Evolutionary conservation across 2,113 vertebrate genomes (phyloP).

Genomic region (Calyptommatus sinebrachiatus): DNA sequence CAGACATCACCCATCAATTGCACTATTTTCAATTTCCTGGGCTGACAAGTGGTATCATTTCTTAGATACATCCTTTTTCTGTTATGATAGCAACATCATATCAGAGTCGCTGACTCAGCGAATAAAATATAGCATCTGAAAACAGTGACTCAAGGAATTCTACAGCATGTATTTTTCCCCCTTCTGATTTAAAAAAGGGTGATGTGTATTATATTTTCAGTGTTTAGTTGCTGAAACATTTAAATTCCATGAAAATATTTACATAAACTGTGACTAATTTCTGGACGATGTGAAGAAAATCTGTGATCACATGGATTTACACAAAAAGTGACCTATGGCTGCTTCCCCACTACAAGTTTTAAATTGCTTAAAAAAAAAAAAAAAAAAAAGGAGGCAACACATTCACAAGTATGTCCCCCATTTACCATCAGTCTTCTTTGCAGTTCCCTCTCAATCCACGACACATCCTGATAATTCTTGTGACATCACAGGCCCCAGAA

Average conservation of each 20-base stretch:
- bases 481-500: too few relatives aligned
- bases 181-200: neutral
- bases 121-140: slow-evolving; percentile 32
- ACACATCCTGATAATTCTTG: too few relatives aligned
- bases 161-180: slow-evolving; percentile 7
- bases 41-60: slow-evolving; percentile 24
- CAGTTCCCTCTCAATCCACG: too few relatives aligned
- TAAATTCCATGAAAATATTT: neutral
- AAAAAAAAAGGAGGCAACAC: too few relatives aligned
- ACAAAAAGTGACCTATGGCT: too few relatives aligned
- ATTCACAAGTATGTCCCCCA: too few relatives aligned
- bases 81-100: slow-evolving; percentile 8
- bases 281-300: too few relatives aligned
- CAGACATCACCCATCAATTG: slow-evolving; percentile 33
- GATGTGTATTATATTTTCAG: neutral
- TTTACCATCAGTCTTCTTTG: too few relatives aligned
- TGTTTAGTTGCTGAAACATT: neutral
- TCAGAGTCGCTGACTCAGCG: slow-evolving; percentile 11
- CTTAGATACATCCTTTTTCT: slow-evolving; percentile 13
- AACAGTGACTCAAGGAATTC: slow-evolving; percentile 1
- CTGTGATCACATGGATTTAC: too few relatives aligned
- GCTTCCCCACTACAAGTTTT: too few relatives aligned
- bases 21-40: slow-evolving; percentile 48
- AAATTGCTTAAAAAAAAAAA: too few relatives aligned
- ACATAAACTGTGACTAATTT: too few relatives aligned